Conservation (phyloP, 2,888 invertebrate genomes). For the Bhutanitis thaidina region DNA sequence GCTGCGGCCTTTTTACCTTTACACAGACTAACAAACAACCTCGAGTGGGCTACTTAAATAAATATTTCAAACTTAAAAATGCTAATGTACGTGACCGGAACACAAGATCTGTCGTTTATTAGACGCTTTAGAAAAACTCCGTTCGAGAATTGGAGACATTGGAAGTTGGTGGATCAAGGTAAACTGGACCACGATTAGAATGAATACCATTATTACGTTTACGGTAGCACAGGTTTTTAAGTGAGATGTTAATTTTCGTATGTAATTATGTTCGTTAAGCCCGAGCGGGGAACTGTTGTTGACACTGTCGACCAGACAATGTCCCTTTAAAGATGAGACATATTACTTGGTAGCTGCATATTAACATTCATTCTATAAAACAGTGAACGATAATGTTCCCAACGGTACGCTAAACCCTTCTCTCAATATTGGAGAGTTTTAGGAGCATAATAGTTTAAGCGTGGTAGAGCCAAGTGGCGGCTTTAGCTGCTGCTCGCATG, state of each 20-base stretch:
- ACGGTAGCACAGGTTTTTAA: constrained; percentile 39
- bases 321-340: not conserved
- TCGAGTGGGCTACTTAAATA: constrained; percentile 62
- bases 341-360: not conserved
- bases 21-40: constrained; percentile 44
- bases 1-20: constrained; percentile 55
- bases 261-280: constrained; percentile 38
- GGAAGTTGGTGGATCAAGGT: constrained; percentile 11
- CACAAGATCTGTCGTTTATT: constrained; percentile 17
- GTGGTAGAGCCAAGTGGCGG: no score
- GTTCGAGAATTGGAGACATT: constrained; percentile 11
- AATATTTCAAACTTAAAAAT: constrained; percentile 57
- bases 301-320: not conserved
- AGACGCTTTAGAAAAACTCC: constrained; percentile 24
- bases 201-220: constrained; percentile 21
- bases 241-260: constrained; percentile 32
- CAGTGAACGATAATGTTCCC: no score
- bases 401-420: no score
- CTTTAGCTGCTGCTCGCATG: no score
- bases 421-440: no score
- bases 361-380: no score
- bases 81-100: constrained; percentile 33
- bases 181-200: constrained; percentile 15
- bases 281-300: constrained; percentile 23
- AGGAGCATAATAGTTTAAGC: no score